A percentile compares a stretch with the other conserved stretches of the same genome.
Evolutionary conservation across 1,140 invertebrate species (phyloP).

Genomic region (Wiebesia pumilae): DNA sequence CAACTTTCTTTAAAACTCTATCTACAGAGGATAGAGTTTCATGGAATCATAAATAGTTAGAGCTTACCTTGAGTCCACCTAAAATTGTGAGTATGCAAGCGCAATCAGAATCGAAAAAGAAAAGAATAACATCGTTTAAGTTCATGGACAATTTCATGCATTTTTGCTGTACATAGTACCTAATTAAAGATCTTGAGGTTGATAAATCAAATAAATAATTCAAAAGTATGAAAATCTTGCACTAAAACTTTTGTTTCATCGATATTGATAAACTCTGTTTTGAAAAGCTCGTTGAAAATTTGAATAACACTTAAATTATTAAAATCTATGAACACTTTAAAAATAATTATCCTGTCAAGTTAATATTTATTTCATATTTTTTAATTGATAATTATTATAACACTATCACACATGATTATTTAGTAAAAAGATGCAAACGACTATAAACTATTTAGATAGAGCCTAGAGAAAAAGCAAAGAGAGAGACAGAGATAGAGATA

Average conservation of each 20-base stretch:
- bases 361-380: too few relatives aligned
- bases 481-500: too few relatives aligned
- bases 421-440: too few relatives aligned
- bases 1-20: slow-evolving; percentile 18
- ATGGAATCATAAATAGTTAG: not conserved
- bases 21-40: slow-evolving; percentile 7
- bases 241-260: not conserved
- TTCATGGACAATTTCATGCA: not conserved
- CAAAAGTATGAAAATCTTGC: not conserved
- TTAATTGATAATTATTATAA: too few relatives aligned
- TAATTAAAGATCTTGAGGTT: not conserved
- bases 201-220: not conserved
- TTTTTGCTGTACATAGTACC: not conserved
- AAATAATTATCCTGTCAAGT: too few relatives aligned
- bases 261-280: too few relatives aligned
- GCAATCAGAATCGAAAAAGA: not conserved
- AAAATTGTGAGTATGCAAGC: not conserved
- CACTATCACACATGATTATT: too few relatives aligned
- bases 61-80: not conserved
- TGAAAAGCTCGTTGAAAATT: not conserved
- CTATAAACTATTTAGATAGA: too few relatives aligned
- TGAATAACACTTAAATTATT: not conserved
- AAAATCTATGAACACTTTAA: too few relatives aligned
- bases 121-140: not conserved
- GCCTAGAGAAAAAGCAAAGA: too few relatives aligned